phyloP scores from a whole-genome alignment of 1,140 invertebrate species.

The Dreissena rostriformis region DNA sequence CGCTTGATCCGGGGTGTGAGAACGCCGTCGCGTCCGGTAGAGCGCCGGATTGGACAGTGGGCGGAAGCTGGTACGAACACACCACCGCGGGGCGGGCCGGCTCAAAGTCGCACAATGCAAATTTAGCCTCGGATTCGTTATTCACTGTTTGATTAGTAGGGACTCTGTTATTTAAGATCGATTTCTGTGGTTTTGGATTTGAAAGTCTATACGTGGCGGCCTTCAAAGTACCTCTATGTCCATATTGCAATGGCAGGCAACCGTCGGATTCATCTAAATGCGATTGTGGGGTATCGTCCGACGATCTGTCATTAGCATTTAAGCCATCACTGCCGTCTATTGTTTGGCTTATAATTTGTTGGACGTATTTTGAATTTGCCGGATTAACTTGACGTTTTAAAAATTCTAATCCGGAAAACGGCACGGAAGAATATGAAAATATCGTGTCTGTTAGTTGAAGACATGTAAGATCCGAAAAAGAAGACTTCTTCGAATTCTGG shows the following conservation, averaged over 20 bases:
- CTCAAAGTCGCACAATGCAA: no score
- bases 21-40: neutral
- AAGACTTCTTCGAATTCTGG: neutral
- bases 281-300: no score
- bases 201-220: neutral
- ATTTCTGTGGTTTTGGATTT: neutral
- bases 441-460: neutral
- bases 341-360: no score
- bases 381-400: neutral
- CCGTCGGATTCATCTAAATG: no score
- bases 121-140: no score
- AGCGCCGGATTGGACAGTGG: no score
- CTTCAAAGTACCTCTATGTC: neutral
- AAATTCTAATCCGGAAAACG: neutral
- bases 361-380: no score
- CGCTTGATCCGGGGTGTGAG: neutral
- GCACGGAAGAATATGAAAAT: neutral
- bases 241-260: no score
- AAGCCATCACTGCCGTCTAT: no score
- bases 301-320: no score
- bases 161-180: neutral
- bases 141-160: neutral
- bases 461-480: neutral
- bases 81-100: no score
- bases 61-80: neutral